A percentile compares a stretch with the other conserved stretches of the same genome.
phyloP scores from a whole-genome alignment of 2,113 vertebrate genomes.

The Zosterops japonicus region DNA sequence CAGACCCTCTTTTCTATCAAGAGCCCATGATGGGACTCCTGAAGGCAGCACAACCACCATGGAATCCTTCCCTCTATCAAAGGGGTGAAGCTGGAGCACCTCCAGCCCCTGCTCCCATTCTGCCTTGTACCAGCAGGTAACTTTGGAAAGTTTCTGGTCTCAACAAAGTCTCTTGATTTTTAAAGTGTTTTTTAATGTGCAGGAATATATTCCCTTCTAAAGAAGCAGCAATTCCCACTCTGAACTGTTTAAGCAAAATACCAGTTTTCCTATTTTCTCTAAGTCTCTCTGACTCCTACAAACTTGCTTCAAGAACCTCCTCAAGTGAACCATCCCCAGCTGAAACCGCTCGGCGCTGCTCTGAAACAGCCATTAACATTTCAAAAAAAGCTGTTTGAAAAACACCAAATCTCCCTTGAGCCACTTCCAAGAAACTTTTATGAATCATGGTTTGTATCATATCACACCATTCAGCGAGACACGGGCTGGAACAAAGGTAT shows the following conservation, averaged over 20 bases:
- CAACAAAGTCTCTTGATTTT: neutral
- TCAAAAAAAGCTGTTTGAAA: constrained; percentile 43
- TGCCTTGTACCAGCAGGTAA: neutral
- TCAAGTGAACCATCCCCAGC: neutral
- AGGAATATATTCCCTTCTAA: neutral
- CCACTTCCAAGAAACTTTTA: constrained; percentile 56
- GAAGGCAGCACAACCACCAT: neutral
- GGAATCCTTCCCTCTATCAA: rapidly evolving
- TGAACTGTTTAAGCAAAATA: neutral
- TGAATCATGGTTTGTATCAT: constrained; percentile 49
- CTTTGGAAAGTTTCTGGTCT: neutral
- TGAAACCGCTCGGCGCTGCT: constrained; percentile 8
- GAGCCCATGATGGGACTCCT: neutral
- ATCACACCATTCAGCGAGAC: constrained; percentile 42
- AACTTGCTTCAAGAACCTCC: neutral
- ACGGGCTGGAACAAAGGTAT: constrained; percentile 33
- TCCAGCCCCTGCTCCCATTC: neutral
- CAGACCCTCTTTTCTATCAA: neutral
- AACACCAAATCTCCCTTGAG: constrained; percentile 53
- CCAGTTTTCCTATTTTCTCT: neutral
- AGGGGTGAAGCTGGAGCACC: neutral
- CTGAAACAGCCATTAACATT: constrained; percentile 28
- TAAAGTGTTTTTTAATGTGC: neutral
- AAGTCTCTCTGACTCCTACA: neutral
- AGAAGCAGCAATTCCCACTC: neutral